Evolutionary conservation across 2,797 vertebrate genomes (phyloP).

Genomic region (Enteromius paludinosus): DNA sequence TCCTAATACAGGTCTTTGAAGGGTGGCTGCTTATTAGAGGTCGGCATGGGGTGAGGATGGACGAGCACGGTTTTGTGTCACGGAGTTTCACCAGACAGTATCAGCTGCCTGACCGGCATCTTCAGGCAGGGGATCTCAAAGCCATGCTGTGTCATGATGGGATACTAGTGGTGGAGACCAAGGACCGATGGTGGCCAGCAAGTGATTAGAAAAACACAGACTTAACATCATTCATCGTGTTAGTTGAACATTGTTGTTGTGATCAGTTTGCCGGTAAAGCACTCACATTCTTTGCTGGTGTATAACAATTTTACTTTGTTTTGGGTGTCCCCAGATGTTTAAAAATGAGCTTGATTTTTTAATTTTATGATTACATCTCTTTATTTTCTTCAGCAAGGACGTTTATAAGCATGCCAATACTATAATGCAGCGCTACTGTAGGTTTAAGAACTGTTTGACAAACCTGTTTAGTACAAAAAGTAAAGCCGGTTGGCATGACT

Average conservation of each 20-base stretch:
- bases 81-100: constrained; percentile 84
- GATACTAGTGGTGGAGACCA: constrained; percentile 83
- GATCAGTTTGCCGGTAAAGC: neutral
- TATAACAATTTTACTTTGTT: neutral
- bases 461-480: neutral
- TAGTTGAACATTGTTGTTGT: neutral
- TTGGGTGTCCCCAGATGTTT: neutral
- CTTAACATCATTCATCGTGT: constrained; percentile 4
- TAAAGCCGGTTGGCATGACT: neutral
- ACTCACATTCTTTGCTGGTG: neutral
- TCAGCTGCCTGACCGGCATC: constrained; percentile 73
- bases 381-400: neutral
- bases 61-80: constrained; percentile 83
- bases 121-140: constrained; percentile 75
- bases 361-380: neutral
- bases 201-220: constrained; percentile 34
- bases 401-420: neutral
- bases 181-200: constrained; percentile 63
- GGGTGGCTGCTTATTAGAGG: constrained; percentile 85
- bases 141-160: constrained; percentile 84
- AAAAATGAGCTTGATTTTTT: neutral
- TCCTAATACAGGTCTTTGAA: constrained; percentile 86
- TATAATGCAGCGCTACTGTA: neutral
- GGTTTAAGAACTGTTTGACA: neutral
- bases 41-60: constrained; percentile 81